phyloP scores from a whole-genome alignment of 2,888 invertebrate genomes.

The Xestoiulus laeticollis region DNA sequence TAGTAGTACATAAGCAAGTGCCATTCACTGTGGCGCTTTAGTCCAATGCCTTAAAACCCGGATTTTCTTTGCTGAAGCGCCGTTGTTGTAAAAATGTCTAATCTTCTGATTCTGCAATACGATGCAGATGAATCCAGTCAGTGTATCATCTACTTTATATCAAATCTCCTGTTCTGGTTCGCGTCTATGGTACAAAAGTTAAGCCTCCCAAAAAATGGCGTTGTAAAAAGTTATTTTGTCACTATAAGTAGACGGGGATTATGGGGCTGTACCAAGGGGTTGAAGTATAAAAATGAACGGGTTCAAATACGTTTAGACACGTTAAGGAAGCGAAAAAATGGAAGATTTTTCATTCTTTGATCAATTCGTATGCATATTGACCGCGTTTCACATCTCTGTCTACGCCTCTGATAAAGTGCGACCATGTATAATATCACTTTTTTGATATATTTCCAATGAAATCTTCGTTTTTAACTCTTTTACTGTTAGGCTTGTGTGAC shows the following conservation, averaged over 20 bases:
- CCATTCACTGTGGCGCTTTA: neutral
- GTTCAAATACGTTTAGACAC: neutral
- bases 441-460: conserved; percentile 34
- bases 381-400: neutral
- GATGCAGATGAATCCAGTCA: neutral
- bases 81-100: neutral
- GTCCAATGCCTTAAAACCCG: neutral
- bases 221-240: neutral
- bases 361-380: conserved; percentile 37
- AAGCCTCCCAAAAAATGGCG: neutral
- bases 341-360: neutral
- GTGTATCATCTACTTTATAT: neutral
- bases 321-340: neutral
- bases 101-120: neutral
- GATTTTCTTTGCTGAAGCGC: neutral
- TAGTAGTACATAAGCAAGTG: neutral
- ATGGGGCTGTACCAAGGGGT: neutral
- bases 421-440: neutral
- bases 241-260: conserved; percentile 1
- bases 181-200: neutral
- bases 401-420: neutral
- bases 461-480: neutral
- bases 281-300: neutral
- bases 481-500: neutral
- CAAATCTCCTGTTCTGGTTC: neutral